phyloP scores from a whole-genome alignment of 2,113 vertebrate genomes.

The Gymnorhina tibicen region DNA sequence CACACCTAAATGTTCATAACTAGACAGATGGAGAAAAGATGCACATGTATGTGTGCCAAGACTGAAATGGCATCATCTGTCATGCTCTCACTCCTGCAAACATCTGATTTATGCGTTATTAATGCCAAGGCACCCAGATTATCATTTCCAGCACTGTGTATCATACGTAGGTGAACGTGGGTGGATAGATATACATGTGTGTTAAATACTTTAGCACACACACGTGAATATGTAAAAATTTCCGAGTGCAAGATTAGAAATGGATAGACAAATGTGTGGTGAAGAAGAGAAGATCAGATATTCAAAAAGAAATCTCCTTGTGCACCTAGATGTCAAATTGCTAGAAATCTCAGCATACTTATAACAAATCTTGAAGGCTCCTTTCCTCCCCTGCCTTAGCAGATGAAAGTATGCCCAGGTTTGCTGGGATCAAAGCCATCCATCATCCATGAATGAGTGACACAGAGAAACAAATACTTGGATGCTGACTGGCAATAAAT shows the following conservation, averaged over 20 bases:
- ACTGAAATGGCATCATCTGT: background rate
- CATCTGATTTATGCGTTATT: background rate
- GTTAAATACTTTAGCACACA: background rate
- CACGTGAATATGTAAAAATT: background rate
- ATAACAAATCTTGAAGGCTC: background rate
- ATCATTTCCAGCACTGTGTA: background rate
- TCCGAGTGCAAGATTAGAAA: background rate
- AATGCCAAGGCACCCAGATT: background rate
- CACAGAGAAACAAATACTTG: conserved; percentile 37
- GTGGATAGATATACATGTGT: background rate
- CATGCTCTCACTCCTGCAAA: background rate
- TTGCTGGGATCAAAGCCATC: background rate
- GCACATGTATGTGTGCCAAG: background rate
- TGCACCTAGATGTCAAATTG: background rate
- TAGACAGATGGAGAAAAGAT: background rate
- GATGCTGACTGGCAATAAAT: conserved; percentile 32
- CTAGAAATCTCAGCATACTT: background rate
- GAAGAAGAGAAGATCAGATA: background rate
- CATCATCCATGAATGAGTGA: background rate
- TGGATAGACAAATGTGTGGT: background rate
- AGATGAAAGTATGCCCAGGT: background rate
- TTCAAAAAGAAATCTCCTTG: background rate
- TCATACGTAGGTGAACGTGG: background rate
- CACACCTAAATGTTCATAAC: background rate
- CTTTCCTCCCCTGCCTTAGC: background rate